A percentile compares a stretch with the other conserved stretches of the same genome.
Conservation (phyloP, 2,797 vertebrate genomes). For the Sebastolobus alascanus region DNA sequence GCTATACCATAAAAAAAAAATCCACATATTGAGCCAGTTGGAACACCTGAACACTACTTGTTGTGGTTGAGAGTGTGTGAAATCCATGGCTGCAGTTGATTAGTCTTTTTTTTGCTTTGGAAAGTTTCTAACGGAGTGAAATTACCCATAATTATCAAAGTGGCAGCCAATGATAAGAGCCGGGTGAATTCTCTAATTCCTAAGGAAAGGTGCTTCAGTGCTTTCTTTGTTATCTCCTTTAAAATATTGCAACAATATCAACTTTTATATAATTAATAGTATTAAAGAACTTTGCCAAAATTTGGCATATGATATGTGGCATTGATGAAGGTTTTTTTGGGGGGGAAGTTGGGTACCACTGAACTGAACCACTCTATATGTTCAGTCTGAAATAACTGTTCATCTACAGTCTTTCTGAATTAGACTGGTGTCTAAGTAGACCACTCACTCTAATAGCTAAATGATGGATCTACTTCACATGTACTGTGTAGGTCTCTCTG, state of each 20-base stretch:
- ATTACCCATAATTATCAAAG: not conserved
- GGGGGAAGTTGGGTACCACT: not conserved
- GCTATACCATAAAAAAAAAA: not conserved
- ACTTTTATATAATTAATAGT: not conserved
- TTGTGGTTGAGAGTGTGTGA: not conserved
- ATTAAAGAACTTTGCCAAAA: not conserved
- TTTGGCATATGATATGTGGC: not conserved
- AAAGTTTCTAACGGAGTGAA: not conserved
- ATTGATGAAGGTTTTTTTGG: not conserved
- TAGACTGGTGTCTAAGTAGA: not conserved
- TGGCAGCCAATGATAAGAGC: not conserved
- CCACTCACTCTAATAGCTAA: not conserved
- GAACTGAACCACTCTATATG: no score
- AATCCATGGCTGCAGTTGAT: not conserved
- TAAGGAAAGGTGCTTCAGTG: not conserved
- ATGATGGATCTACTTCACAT: not conserved
- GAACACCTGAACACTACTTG: not conserved
- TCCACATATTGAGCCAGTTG: no score
- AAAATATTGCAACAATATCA: not conserved
- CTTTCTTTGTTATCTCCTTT: not conserved
- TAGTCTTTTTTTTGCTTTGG: not conserved
- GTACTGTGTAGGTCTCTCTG: not conserved
- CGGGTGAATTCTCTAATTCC: not conserved
- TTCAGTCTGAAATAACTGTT: not conserved
- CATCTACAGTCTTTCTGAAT: not conserved